Conservation (phyloP, 2,113 vertebrate species). For the Callopanchax toddi region DNA sequence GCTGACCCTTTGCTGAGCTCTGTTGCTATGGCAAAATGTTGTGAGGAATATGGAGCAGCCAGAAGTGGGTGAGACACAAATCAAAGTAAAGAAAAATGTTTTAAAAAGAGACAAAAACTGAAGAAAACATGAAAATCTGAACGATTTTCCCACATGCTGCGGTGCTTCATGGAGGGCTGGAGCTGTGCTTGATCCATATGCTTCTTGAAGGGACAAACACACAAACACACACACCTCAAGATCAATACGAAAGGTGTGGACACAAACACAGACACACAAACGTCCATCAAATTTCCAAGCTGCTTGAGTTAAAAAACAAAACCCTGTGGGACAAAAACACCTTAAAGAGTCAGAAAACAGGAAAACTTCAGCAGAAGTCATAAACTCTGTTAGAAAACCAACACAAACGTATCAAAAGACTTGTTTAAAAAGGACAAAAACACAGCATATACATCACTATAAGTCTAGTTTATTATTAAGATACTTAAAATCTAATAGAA, state of each 20-base stretch:
- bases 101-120: conserved; percentile 12
- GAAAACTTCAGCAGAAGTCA: conserved; percentile 6
- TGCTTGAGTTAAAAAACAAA: not conserved
- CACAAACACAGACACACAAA: conserved; percentile 23
- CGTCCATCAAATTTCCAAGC: conserved; percentile 27
- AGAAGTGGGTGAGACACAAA: conserved; percentile 39
- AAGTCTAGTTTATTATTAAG: too few relatives aligned
- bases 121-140: conserved; percentile 26
- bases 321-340: conserved; percentile 36
- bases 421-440: too few relatives aligned
- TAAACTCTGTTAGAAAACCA: too few relatives aligned
- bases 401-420: not conserved
- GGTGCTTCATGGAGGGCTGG: conserved; percentile 48
- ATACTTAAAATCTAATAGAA: too few relatives aligned
- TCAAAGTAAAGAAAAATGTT: not conserved
- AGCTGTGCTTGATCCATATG: conserved; percentile 53
- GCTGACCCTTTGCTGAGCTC: conserved; percentile 47
- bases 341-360: conserved; percentile 34
- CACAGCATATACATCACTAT: too few relatives aligned
- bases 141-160: conserved; percentile 39
- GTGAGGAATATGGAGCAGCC: conserved; percentile 66
- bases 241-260: not conserved
- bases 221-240: conserved; percentile 1
- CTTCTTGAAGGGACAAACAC: conserved; percentile 45
- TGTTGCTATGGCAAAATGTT: conserved; percentile 51